These are phyloP conservation scores for Epizoanthus rinbou DNA, from an alignment of 92 coral and sea anemone genomes.

Conservation along the genomic window DNA sequence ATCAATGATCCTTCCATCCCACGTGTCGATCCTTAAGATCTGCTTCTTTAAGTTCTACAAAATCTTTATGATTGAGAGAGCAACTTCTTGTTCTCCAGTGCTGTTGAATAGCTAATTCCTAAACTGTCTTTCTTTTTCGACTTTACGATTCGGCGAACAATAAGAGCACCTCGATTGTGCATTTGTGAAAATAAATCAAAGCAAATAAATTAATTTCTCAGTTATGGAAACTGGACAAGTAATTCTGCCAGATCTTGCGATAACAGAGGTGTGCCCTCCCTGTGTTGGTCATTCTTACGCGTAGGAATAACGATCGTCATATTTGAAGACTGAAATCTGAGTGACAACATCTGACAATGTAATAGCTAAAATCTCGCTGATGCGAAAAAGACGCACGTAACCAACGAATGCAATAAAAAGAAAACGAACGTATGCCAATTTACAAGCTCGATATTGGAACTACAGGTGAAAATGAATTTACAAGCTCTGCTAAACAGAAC, in stretches of 20 bases:
- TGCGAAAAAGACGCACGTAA: no score
- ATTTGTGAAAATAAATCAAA: neutral
- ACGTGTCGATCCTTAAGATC: neutral
- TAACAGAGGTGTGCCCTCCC: no score
- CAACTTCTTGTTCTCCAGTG: neutral
- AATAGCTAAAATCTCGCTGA: no score
- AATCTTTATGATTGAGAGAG: neutral
- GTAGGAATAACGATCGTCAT: neutral
- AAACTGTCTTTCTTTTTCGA: neutral
- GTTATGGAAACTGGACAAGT: constrained; percentile 6
- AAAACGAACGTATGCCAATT: no score
- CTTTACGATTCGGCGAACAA: neutral
- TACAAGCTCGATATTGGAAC: no score
- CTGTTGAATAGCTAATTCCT: constrained; percentile 1
- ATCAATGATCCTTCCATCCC: neutral
- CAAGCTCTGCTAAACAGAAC: no score
- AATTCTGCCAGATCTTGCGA: neutral
- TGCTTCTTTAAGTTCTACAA: no score
- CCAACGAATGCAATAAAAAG: neutral
- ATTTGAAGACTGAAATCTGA: neutral
- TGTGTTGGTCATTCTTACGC: constrained; percentile 7
- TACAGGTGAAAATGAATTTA: no score
- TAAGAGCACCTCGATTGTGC: neutral
- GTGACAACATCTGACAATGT: no score
- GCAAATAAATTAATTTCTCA: neutral